Conservation (phyloP, 2,113 vertebrate genomes). For the Bubo scandiacus region DNA sequence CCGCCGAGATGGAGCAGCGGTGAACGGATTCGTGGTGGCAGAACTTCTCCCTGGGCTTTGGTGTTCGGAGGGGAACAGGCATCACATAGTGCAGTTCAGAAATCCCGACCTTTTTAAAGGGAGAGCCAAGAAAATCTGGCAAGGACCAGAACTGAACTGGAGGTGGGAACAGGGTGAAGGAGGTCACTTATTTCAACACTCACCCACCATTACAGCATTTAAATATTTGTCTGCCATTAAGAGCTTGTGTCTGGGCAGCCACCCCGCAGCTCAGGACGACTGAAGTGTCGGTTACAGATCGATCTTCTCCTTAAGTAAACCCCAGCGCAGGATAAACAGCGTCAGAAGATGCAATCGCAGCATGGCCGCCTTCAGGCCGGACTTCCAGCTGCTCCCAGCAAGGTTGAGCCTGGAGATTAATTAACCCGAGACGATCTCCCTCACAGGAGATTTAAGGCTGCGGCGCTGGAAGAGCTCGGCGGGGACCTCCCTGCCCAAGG, state of each 20-base stretch:
- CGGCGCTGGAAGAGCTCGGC: neutral
- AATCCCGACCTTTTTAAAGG: neutral
- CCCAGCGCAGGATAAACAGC: conserved; percentile 60
- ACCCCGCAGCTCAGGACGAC: conserved; percentile 54
- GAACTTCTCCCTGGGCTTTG: neutral
- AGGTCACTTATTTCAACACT: neutral
- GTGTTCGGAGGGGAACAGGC: neutral
- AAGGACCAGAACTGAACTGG: neutral
- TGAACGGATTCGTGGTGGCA: neutral
- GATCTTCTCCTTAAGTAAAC: conserved; percentile 66
- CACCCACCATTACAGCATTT: conserved; percentile 21
- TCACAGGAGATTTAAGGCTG: rapidly evolving
- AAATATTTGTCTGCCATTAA: conserved; percentile 35
- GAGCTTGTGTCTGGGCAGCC: conserved; percentile 4
- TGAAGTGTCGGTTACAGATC: conserved; percentile 60
- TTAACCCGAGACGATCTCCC: conserved; percentile 21
- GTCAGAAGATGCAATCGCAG: conserved; percentile 56
- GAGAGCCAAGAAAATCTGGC: neutral
- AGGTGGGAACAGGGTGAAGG: rapidly evolving
- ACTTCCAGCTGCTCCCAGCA: conserved; percentile 32
- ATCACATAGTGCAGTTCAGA: neutral
- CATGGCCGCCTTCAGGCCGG: neutral
- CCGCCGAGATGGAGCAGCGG: neutral
- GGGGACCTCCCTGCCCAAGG: no score
- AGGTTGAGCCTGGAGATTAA: conserved; percentile 63